Base-by-base conservation (phyloP, 2,113 vertebrate species). In the Centropristis striata region DNA sequence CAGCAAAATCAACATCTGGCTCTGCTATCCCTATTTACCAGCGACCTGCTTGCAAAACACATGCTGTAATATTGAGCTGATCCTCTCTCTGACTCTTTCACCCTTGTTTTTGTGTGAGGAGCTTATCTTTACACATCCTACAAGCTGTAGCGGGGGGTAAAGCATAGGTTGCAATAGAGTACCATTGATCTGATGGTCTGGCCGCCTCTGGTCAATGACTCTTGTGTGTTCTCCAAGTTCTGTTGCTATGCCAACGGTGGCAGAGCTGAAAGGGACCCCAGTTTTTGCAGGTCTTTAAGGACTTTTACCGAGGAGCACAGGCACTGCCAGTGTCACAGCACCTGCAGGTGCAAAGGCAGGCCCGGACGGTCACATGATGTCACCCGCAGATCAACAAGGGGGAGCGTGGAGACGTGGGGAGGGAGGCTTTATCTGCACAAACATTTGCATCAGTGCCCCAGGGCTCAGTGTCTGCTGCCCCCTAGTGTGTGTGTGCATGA, bases 391-490 rank as follows among this genome's bases (percentile, higher is more conserved):
- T 72, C 75, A 63, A 73, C 75, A 67, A 42, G 47, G 59, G 71
- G 65, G 55, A 61, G 67, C 28, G 10, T 57, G 64, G 28, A 4
- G 50, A 41, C 8, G 4, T 23, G 41, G 39, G 9, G 63, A 59
- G 14, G 15, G 55, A 67, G 4, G 23, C n/a, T 66, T 75, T 71
- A 73, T 75, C 78, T 80, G 65, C 75, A 71, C 42, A 58, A 25
- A 61, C 39, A 64, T 46, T 78, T 79, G 25, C 67, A 77, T 65
- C 68, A 25, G 46, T 8, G 47, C 88, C 75, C 57, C 81, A 82
- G 88, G 76, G 69, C 76, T 86, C 90, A 92, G 88, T 85, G 64
- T 92, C 85, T 93, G 92, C 92, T 92, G 92, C 93, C 93, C 90
- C 86, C 92, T 92, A 81, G 89, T 92, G 92, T 83, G 71, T 61